Evolutionary conservation across 2,888 invertebrate genomes (phyloP), one percentile per base, ranked within the genome.

Genomic region (Himalopsyche japonica): DNA sequence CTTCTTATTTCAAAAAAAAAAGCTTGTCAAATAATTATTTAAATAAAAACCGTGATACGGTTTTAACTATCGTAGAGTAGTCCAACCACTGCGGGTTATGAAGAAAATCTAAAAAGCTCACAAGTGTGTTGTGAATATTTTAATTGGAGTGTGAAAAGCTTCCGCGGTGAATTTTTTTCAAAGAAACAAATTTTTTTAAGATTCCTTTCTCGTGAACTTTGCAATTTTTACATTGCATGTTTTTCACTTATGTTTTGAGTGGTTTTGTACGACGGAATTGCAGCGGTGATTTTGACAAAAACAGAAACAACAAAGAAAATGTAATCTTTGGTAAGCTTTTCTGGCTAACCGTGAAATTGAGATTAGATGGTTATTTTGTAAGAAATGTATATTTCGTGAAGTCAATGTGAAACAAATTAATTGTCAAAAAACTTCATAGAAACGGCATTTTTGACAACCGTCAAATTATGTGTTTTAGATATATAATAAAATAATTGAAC

Each of bases 91-190:
- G 15, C 70, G 70, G 30, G 70, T 70, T 70, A 70, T 15, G 27
- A 70, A 70, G 27, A 70, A 70, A 27, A 4, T 70, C 27, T 27
- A 70, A 70, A 70, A 70, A 70, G 18, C 77, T 24, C 32, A 27
- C 77, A 32, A 77, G 43, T 24, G 37, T 24, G 77, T 34, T 43
- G 34, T n/a, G 77, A 77, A 43, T 37, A 18, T 70, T 79, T 79
- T 79, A 79, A 79, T 79, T 64, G 80, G 57, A 49, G 80, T 80
- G 80, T 80, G 80, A 32, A 80, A 43, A 37, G 30, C 24, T 7
- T 15, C n/a, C 64, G 64, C 49, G 47, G 15, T 30, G 79, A n/a
- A 79, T n/a, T 70, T 15, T n/a, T 27, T 15, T 70, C 12, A 70
- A 30, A 30, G 70, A 70, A 70, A 70, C 70, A 30, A 70, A 27